Percentiles rank a stretch among this genome's conserved stretches.
These are phyloP conservation scores for Daktulosphaira vitifoliae DNA, from an alignment of 1,140 invertebrate genomes.

Conservation along the genomic window DNA sequence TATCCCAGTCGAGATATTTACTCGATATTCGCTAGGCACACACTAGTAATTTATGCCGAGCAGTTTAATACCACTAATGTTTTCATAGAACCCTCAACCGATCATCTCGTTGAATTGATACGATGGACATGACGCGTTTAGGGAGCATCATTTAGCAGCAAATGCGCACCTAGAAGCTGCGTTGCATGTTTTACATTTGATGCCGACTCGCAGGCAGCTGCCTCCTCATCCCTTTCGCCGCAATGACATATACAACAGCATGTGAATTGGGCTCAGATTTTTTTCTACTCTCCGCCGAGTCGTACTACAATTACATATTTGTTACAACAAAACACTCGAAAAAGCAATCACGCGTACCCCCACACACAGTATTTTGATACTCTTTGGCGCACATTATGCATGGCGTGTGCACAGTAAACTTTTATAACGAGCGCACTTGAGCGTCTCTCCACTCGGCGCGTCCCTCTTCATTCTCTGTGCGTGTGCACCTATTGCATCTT, in stretches of 20 bases:
- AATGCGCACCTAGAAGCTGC: no score
- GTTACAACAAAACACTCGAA: not conserved
- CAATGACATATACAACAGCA: conserved; percentile 10
- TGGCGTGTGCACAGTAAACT: conserved; percentile 6
- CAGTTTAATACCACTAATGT: no score
- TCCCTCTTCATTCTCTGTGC: no score
- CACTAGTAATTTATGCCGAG: no score
- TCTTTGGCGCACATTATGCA: not conserved
- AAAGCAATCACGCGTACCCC: conserved; percentile 21
- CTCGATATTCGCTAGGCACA: no score
- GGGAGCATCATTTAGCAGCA: no score
- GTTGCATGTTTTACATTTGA: not conserved
- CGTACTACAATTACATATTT: no score
- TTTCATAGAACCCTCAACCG: no score
- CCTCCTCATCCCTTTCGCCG: conserved; percentile 20
- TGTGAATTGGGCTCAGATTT: not conserved
- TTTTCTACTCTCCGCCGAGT: not conserved
- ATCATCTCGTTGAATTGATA: no score
- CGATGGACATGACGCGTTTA: no score
- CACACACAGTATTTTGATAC: conserved; percentile 4
- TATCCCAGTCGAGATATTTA: no score
- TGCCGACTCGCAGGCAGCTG: not conserved
- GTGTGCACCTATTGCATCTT: no score
- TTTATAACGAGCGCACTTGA: conserved; percentile 30
- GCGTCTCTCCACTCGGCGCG: not conserved